Base-by-base conservation (phyloP, 2,888 invertebrate species). In the Caenorhabditis sulstoni region DNA sequence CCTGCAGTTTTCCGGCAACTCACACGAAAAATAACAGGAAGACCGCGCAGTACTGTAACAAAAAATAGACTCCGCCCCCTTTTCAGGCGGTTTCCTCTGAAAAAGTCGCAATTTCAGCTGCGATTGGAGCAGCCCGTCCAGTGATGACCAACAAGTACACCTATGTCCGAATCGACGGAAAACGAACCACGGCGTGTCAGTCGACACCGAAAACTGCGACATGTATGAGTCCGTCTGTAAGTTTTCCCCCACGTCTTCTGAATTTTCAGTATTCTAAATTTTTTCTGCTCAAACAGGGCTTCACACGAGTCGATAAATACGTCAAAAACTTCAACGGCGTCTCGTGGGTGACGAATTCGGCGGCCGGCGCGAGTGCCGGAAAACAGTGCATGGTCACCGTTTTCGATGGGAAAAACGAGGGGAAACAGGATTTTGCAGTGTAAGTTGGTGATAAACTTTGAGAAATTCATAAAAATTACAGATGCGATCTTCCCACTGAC, bases 321-420 rank as follows among this genome's bases (percentile, higher is more conserved):
- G 12, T 20, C 3, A 23, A 11, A 5, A 23, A 41, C 1, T 11
- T 68, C 14, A 18, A 20, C 22, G n/a, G 9, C 0, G 41, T 49
- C 22, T 18, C 18, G 0, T 68, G 68, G 68, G 44, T n/a, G 2
- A 68, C 59, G 1, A 44, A 44, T 20, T 7, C 68, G 0, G 68
- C 50, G 12, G 68, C 68, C n/a, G 14, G 12, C n/a, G 23, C 50
- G 11, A 44, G 11, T 11, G 23, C 45, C 35, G 4, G 0, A 49
- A n/a, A 16, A 22, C 22, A 52, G 5, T 52, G 52, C 29, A 5
- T 52, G 23, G 49, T 49, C 22, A 29, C 29, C 7, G 29, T 29
- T 3, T 29, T 29, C 29, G 29, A 29, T 7, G 29, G 7, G 29
- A 29, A 29, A 16, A 47, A 47, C n/a, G 45, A 47, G 1, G 45